A percentile compares a stretch with the other conserved stretches of the same genome.
phyloP scores from a whole-genome alignment of 2,888 invertebrate genomes.

The Orgyia antiqua region DNA sequence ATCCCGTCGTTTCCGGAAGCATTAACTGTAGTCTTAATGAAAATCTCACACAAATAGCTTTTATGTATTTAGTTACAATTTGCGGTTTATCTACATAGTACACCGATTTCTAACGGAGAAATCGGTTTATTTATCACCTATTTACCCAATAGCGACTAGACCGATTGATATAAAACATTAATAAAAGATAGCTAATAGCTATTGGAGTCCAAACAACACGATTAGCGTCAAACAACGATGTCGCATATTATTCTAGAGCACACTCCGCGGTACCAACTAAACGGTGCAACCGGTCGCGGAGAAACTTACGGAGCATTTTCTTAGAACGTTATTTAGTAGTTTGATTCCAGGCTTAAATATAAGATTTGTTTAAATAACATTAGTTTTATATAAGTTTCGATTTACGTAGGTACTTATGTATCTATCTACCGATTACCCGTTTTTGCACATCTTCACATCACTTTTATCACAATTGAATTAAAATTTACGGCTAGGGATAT shows the following conservation, averaged over 20 bases:
- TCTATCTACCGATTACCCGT: no score
- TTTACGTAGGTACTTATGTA: no score
- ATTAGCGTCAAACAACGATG: constrained; percentile 16
- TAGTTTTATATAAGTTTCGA: no score
- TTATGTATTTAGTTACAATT: no score
- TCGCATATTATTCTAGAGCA: constrained; percentile 6
- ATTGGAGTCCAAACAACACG: constrained; percentile 8
- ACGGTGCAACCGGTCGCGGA: constrained; percentile 4
- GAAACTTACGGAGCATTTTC: constrained; percentile 13
- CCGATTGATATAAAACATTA: constrained; percentile 11
- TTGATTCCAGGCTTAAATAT: no score
- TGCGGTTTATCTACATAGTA: no score
- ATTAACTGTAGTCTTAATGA: no score
- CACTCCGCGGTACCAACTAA: constrained; percentile 5
- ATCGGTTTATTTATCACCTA: constrained; percentile 9
- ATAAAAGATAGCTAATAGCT: constrained; percentile 11
- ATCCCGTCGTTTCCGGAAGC: no score
- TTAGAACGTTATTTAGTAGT: no score
- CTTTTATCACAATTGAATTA: constrained; percentile 1
- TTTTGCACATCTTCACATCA: not conserved
- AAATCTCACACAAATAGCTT: no score
- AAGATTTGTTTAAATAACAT: no score
- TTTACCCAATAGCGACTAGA: constrained; percentile 2
- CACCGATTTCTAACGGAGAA: constrained; percentile 15
- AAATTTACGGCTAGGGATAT: no score